These are phyloP conservation scores for Fissipunctia ypsillon DNA, from an alignment of 2,888 invertebrate species.

Conservation along the genomic window DNA sequence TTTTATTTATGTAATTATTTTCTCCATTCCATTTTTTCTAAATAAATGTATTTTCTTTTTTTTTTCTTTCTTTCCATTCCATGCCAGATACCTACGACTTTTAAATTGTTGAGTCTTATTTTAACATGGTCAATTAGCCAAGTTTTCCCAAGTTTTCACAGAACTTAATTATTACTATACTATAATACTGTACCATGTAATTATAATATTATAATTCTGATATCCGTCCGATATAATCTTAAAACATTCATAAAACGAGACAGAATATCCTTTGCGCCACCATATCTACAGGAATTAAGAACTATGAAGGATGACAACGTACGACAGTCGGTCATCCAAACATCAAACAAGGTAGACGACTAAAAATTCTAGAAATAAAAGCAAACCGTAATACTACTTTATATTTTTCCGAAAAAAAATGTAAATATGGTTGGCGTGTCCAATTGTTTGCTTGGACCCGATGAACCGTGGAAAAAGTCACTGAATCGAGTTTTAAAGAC, in stretches of 20 bases:
- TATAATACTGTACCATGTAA: too few relatives aligned
- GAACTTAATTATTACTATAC: too few relatives aligned
- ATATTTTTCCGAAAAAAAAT: slow-evolving; percentile 53
- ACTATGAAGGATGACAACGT: neutral
- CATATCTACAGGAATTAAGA: neutral
- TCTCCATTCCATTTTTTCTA: neutral
- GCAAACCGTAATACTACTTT: slow-evolving; percentile 31
- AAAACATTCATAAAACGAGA: slow-evolving; percentile 1
- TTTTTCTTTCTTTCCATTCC: neutral
- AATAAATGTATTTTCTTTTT: neutral
- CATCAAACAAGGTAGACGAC: neutral
- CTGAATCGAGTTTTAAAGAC: slow-evolving; percentile 56
- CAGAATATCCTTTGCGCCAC: neutral
- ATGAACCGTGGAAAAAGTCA: slow-evolving; percentile 60
- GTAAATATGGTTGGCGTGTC: slow-evolving; percentile 57
- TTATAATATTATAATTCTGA: too few relatives aligned
- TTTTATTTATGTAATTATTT: neutral
- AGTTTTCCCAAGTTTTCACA: neutral
- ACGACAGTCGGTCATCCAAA: neutral
- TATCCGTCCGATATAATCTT: neutral
- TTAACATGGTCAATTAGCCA: neutral
- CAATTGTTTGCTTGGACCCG: slow-evolving; percentile 53
- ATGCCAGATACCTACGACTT: neutral
- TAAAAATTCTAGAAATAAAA: slow-evolving; percentile 21
- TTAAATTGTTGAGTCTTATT: neutral